phyloP scores from a whole-genome alignment of 2,888 invertebrate species.

The Mesodorylaimus sp. region DNA sequence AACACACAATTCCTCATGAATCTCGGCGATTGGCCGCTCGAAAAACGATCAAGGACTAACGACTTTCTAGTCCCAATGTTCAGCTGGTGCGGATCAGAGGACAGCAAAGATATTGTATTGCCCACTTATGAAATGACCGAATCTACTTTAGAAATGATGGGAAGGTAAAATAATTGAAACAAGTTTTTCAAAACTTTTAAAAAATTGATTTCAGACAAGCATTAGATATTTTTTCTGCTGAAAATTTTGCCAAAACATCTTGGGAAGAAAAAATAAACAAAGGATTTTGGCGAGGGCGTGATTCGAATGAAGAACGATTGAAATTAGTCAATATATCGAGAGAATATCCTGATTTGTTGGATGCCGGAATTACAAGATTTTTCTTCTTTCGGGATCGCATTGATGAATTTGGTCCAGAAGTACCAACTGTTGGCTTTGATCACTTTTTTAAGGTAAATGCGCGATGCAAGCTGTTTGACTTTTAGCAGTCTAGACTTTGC shows the following conservation, averaged over 20 bases:
- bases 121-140: conserved; percentile 89
- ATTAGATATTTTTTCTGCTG: not conserved
- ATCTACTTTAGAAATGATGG: conserved; percentile 77
- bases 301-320: conserved; percentile 64
- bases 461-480: not conserved
- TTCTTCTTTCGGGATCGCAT: conserved; percentile 78
- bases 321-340: conserved; percentile 59
- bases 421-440: conserved; percentile 65
- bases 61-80: conserved; percentile 55
- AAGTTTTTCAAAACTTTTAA: not conserved
- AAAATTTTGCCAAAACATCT: not conserved
- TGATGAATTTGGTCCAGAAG: conserved; percentile 63
- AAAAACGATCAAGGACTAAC: conserved; percentile 21
- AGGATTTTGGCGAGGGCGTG: conserved; percentile 78
- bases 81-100: conserved; percentile 84
- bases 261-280: conserved; percentile 58
- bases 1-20: conserved; percentile 76
- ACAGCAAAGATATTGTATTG: conserved; percentile 67
- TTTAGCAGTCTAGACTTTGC: not conserved
- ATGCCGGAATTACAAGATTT: conserved; percentile 80
- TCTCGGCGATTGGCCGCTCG: conserved; percentile 83
- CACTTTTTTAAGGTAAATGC: conserved; percentile 72
- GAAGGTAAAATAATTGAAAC: conserved; percentile 43
- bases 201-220: not conserved
- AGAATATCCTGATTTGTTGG: conserved; percentile 55